Percentiles rank a stretch among this genome's conserved stretches.
phyloP scores from a whole-genome alignment of 2,797 vertebrate species.

The Acipenser ruthenus region DNA sequence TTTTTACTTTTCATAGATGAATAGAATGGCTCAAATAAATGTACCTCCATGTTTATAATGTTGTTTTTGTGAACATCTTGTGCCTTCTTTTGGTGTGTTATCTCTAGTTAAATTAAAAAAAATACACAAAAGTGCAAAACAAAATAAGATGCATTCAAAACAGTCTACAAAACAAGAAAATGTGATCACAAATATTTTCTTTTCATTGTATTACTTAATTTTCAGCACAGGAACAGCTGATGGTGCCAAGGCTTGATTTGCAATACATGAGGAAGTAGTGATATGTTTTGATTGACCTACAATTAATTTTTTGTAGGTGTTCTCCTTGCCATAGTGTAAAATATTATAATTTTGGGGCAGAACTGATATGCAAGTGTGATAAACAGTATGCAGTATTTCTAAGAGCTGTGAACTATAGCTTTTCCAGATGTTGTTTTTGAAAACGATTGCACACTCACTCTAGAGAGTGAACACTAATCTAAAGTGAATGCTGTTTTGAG shows the following conservation, averaged over 20 bases:
- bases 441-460: slow-evolving; percentile 1
- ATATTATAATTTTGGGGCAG: slow-evolving; percentile 7
- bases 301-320: slow-evolving; percentile 9
- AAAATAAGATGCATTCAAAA: no score
- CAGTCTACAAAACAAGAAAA: no score
- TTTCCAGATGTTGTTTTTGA: slow-evolving; percentile 9
- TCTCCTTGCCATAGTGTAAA: slow-evolving; percentile 4
- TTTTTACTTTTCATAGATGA: no score
- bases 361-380: slow-evolving; percentile 5
- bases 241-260: neutral
- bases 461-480: neutral
- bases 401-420: slow-evolving; percentile 4
- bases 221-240: slow-evolving; percentile 3
- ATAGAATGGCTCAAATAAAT: no score
- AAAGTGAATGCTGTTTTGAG: neutral
- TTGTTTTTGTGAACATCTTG: no score
- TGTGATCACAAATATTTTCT: no score
- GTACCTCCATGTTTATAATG: no score
- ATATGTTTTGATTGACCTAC: slow-evolving; percentile 5
- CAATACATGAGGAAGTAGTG: neutral
- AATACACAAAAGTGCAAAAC: no score
- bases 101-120: no score
- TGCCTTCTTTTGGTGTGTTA: no score
- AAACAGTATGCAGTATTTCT: slow-evolving; percentile 7
- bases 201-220: neutral